Conservation (phyloP, 2,113 vertebrate species). For the Channa argus region DNA sequence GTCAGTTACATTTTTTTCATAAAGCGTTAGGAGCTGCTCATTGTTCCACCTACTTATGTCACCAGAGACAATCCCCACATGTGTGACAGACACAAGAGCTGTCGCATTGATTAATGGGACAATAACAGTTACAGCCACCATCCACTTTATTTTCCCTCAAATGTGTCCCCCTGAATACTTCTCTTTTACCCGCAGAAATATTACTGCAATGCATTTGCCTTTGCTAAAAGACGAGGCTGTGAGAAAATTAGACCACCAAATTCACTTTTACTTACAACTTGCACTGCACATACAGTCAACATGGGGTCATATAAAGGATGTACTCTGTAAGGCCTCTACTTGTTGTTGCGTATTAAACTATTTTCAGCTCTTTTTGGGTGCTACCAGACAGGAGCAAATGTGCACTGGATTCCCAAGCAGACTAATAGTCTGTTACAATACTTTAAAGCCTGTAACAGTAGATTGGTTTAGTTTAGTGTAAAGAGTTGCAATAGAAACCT, state of each 20-base stretch:
- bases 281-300: background rate
- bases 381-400: background rate
- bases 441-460: too few relatives aligned
- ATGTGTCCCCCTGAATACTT: conserved; percentile 52
- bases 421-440: too few relatives aligned
- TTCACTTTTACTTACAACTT: conserved; percentile 18
- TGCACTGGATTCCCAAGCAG: background rate
- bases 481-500: too few relatives aligned
- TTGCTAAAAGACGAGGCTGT: conserved; percentile 6
- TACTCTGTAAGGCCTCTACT: background rate
- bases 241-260: conserved; percentile 23
- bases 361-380: background rate
- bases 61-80: conserved; percentile 57
- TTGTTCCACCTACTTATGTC: conserved; percentile 65
- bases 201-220: conserved; percentile 25
- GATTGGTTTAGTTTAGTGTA: too few relatives aligned
- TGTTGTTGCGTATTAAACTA: conserved; percentile 2
- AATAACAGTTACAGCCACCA: conserved; percentile 76
- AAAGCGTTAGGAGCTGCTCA: conserved; percentile 62
- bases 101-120: conserved; percentile 80
- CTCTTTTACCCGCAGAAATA: conserved; percentile 45
- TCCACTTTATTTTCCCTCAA: conserved; percentile 61
- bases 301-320: background rate
- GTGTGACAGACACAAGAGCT: conserved; percentile 66
- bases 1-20: conserved; percentile 70